A percentile compares a stretch with the other conserved stretches of the same genome.
Conservation (phyloP, 2,888 invertebrate species). For the Hemicrepidius hirtus region DNA sequence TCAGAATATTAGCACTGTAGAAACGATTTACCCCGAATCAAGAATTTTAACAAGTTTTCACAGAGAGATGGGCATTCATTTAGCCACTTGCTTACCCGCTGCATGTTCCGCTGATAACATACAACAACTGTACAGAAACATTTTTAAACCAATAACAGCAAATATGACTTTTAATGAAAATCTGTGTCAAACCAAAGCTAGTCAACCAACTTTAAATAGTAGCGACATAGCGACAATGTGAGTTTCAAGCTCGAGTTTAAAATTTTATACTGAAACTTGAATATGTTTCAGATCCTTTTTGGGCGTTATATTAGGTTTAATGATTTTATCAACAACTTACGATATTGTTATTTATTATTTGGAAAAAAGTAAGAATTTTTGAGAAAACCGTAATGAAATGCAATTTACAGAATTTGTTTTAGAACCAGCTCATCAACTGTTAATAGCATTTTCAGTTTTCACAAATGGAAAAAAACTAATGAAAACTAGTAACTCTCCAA, state of each 20-base stretch:
- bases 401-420: conserved; percentile 38
- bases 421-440: conserved; percentile 53
- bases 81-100: background rate
- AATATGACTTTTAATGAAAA: conserved; percentile 7
- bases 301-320: background rate
- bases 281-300: conserved; percentile 1
- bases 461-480: conserved; percentile 69
- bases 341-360: background rate
- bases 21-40: no score
- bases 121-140: background rate
- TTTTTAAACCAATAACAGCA: background rate
- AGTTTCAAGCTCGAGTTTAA: background rate
- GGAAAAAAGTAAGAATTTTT: background rate
- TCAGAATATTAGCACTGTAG: no score
- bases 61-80: background rate
- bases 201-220: background rate
- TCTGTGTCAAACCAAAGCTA: conserved; percentile 13
- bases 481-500: conserved; percentile 65
- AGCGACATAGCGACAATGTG: conserved; percentile 18
- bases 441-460: conserved; percentile 69
- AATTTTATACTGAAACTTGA: background rate
- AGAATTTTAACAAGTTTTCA: no score
- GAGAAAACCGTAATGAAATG: no score
- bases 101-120: conserved; percentile 5
- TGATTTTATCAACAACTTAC: conserved; percentile 4